Conservation (phyloP, 2,888 invertebrate genomes). For the Lepidochrysops patricia region DNA sequence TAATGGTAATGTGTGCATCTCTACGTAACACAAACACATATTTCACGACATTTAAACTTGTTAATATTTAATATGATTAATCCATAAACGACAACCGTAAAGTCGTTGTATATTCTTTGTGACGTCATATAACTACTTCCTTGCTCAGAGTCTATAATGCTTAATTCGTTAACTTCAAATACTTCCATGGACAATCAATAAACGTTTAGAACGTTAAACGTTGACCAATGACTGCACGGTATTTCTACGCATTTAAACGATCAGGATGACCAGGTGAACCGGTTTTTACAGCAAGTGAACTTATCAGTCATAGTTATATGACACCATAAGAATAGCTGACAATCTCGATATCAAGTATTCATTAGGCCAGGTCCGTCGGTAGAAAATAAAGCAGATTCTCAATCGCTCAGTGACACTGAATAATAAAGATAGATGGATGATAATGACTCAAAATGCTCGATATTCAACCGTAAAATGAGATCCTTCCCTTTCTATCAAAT, state of each 20-base stretch:
- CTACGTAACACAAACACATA: constrained; percentile 8
- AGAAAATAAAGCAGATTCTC: neutral
- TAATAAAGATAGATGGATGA: neutral
- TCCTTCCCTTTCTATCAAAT: constrained; percentile 11
- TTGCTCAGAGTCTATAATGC: no score
- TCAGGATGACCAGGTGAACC: no score
- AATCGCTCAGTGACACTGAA: neutral
- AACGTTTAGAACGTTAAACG: no score
- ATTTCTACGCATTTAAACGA: no score
- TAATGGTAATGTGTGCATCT: neutral
- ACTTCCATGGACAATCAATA: no score
- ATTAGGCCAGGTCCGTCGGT: neutral
- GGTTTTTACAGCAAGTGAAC: neutral
- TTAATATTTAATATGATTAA: neutral
- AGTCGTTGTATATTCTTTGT: neutral
- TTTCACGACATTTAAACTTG: neutral
- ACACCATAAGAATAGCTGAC: neutral
- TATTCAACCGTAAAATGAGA: constrained; percentile 9
- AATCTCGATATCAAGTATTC: neutral
- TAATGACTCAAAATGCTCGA: neutral
- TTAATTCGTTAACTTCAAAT: no score
- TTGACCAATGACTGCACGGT: no score
- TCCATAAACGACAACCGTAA: neutral
- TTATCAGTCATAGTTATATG: neutral
- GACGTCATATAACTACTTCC: neutral